These are phyloP conservation scores for Strigops habroptila DNA, from an alignment of 2,113 vertebrate species.

Conservation along the genomic window DNA sequence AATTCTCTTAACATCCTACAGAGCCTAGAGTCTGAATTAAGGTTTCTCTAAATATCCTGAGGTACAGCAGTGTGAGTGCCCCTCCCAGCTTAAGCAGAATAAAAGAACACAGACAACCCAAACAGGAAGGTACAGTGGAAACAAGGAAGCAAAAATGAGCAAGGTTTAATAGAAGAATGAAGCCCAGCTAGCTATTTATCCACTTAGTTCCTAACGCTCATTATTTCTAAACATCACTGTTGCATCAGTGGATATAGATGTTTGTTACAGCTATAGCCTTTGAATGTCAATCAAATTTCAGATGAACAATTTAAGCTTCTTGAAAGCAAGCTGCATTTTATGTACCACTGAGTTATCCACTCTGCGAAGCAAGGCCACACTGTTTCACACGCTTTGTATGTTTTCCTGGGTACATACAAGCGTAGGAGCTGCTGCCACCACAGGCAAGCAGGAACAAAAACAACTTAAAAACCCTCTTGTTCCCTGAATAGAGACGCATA, in stretches of 20 bases:
- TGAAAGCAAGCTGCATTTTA: background rate
- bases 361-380: fast-evolving
- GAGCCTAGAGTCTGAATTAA: background rate
- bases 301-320: background rate
- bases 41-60: background rate
- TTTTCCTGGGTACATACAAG: background rate
- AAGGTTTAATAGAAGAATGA: background rate
- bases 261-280: background rate
- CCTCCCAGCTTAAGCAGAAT: background rate
- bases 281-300: background rate
- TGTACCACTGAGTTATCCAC: fast-evolving
- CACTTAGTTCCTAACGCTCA: fast-evolving
- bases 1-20: fast-evolving
- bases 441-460: background rate
- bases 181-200: background rate
- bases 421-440: background rate
- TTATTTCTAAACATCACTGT: background rate
- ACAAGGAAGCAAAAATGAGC: background rate
- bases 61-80: fast-evolving
- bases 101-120: background rate
- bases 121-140: background rate
- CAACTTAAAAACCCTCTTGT: background rate
- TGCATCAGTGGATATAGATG: fast-evolving
- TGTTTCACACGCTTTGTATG: background rate
- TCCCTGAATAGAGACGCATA: background rate